phyloP scores from a whole-genome alignment of 1,140 invertebrate species.

The Drosophila nigromelanica region DNA sequence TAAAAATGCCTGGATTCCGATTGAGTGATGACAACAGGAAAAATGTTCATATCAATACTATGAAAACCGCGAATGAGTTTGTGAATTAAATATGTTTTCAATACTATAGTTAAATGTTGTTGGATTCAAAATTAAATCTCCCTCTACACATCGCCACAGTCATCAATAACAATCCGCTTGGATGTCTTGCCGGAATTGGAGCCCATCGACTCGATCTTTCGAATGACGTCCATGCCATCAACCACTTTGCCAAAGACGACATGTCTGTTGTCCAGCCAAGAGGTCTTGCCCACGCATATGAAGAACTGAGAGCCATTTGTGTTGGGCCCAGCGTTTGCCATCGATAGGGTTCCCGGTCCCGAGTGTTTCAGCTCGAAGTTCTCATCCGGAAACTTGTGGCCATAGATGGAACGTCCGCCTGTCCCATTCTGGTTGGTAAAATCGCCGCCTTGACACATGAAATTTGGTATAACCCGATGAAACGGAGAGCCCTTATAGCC shows the following conservation, averaged over 20 bases:
- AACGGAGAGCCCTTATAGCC: conserved; percentile 95
- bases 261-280: conserved; percentile 97
- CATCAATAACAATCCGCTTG: conserved; percentile 91
- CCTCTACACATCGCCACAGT: conserved; percentile 87
- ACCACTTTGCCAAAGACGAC: conserved; percentile 97
- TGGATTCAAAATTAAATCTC: neutral
- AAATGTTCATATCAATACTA: neutral
- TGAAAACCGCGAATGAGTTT: no score
- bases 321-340: conserved; percentile 97
- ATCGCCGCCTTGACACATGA: conserved; percentile 98
- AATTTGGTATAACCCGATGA: conserved; percentile 98
- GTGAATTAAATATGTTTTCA: no score
- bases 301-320: conserved; percentile 99
- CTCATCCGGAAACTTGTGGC: conserved; percentile 97
- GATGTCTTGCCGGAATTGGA: conserved; percentile 92
- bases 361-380: conserved; percentile 97
- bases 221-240: conserved; percentile 97
- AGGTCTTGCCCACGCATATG: conserved; percentile 95
- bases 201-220: conserved; percentile 92
- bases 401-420: conserved; percentile 97
- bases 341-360: conserved; percentile 93
- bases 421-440: conserved; percentile 97
- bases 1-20: neutral
- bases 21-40: neutral
- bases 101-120: no score